Conservation (phyloP, 2,113 vertebrate species). For the Mesoclemmys tuberculata region DNA sequence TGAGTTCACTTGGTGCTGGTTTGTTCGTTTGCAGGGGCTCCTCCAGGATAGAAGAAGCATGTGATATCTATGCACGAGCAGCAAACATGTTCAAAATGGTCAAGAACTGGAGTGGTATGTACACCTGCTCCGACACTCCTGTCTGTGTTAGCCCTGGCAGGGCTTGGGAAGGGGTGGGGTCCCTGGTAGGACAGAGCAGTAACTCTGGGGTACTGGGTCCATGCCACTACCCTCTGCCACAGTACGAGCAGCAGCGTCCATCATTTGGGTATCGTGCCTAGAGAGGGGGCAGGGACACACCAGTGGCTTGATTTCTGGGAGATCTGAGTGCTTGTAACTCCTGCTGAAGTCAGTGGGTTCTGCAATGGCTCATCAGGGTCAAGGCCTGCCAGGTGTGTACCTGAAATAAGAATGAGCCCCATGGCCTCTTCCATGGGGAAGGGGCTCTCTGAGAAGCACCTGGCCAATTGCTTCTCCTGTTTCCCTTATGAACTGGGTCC, state of each 20-base stretch:
- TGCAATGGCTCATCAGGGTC: not conserved
- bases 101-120: constrained; percentile 94
- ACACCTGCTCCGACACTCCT: fast-evolving
- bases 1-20: not conserved
- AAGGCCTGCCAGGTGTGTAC: not conserved
- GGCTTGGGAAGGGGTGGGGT: not conserved
- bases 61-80: constrained; percentile 90
- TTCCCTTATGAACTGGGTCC: not conserved
- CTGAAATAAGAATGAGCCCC: not conserved
- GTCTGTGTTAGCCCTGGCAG: not conserved
- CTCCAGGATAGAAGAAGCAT: constrained; percentile 92
- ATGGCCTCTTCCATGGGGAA: not conserved
- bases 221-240: not conserved
- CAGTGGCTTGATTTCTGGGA: not conserved
- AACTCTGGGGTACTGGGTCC: not conserved
- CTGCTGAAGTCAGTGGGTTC: not conserved
- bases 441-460: not conserved
- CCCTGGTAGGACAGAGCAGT: not conserved
- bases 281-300: too few relatives aligned
- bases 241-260: not conserved
- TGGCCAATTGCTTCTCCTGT: not conserved
- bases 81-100: constrained; percentile 98
- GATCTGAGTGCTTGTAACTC: not conserved
- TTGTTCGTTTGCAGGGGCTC: constrained; percentile 81
- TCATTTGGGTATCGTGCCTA: not conserved